Evolutionary conservation across 2,797 vertebrate genomes (phyloP).

Genomic region (Labroides dimidiatus): DNA sequence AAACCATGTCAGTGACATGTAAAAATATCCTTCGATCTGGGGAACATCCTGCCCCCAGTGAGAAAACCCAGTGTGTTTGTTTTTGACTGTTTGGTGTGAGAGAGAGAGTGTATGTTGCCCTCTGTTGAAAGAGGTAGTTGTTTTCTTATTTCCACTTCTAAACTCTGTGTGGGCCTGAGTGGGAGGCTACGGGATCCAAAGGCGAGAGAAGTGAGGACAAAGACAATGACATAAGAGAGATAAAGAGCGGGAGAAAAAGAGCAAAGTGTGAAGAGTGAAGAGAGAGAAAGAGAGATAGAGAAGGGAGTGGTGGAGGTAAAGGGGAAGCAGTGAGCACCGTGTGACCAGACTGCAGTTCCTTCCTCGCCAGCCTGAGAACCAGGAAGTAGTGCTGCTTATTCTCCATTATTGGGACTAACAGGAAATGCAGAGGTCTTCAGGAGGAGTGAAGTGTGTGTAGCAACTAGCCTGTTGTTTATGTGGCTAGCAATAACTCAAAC

Average conservation of each 20-base stretch:
- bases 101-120: slow-evolving; percentile 9
- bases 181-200: slow-evolving; percentile 47
- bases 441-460: slow-evolving; percentile 56
- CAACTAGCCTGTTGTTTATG: slow-evolving; percentile 33
- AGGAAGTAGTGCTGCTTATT: slow-evolving; percentile 84
- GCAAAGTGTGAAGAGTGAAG: slow-evolving; percentile 50
- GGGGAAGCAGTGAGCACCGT: slow-evolving; percentile 74
- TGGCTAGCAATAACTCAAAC: slow-evolving; percentile 10
- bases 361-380: slow-evolving; percentile 87
- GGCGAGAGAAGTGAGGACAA: slow-evolving; percentile 43
- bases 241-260: slow-evolving; percentile 9
- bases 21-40: slow-evolving; percentile 72
- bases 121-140: slow-evolving; percentile 43
- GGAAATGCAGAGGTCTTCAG: slow-evolving; percentile 87
- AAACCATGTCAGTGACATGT: slow-evolving; percentile 61
- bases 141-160: slow-evolving; percentile 27
- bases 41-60: slow-evolving; percentile 73
- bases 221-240: slow-evolving; percentile 41
- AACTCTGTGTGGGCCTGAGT: slow-evolving; percentile 54
- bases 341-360: slow-evolving; percentile 86
- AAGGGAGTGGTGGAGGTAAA: slow-evolving; percentile 37
- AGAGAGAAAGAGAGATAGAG: slow-evolving; percentile 10
- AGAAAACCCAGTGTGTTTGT: slow-evolving; percentile 58
- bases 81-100: slow-evolving; percentile 26
- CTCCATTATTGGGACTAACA: slow-evolving; percentile 85